Evolutionary conservation across 2,113 vertebrate species (phyloP).

Genomic region (Urocitellus parryii): DNA sequence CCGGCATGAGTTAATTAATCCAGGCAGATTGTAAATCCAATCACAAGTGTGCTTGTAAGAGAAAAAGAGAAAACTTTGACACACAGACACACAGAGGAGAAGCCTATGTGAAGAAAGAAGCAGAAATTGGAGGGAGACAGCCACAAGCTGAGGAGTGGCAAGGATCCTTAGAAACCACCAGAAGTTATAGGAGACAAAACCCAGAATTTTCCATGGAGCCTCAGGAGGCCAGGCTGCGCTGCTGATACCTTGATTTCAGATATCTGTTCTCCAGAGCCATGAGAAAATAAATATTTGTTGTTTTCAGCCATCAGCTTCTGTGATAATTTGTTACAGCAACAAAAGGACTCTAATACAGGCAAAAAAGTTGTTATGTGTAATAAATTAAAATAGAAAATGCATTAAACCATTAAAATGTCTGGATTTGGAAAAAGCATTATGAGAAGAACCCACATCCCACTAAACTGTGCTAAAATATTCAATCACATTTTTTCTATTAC

Average conservation of each 20-base stretch:
- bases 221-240: accelerated
- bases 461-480: background rate
- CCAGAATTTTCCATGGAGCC: accelerated
- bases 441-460: background rate
- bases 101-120: accelerated
- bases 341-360: background rate
- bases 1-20: background rate
- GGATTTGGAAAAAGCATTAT: background rate
- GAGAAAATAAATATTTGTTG: background rate
- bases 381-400: background rate
- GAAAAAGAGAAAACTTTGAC: background rate
- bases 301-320: background rate
- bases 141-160: background rate
- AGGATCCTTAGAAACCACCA: accelerated
- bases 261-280: background rate
- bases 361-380: background rate
- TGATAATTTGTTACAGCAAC: background rate
- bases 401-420: background rate
- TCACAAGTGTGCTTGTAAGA: background rate
- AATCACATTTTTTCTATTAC: background rate
- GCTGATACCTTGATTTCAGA: background rate
- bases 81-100: background rate
- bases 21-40: background rate
- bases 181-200: accelerated
- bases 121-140: background rate